phyloP scores from a whole-genome alignment of 2,113 vertebrate species.

The Phodopus roborovskii region DNA sequence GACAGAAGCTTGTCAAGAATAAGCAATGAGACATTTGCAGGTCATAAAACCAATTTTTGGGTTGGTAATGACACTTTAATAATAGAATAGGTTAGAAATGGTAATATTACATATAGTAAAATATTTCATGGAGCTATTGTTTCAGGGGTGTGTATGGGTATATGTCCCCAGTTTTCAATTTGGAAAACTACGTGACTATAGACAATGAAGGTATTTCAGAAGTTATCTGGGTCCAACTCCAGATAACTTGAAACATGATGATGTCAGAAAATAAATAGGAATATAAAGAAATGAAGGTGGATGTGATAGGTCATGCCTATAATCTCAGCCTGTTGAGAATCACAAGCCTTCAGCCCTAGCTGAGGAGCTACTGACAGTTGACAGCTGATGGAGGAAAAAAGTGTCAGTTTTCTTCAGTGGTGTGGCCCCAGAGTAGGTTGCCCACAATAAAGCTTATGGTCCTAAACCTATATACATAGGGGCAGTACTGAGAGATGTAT shows the following conservation, averaged over 20 bases:
- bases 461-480: not conserved
- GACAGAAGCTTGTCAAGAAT: not conserved
- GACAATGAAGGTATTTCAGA: not conserved
- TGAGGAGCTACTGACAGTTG: not conserved
- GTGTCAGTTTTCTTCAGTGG: not conserved
- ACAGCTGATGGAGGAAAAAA: too few relatives aligned
- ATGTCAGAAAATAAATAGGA: not conserved
- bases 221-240: not conserved
- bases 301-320: not conserved
- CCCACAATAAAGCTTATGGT: not conserved
- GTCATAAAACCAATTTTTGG: not conserved
- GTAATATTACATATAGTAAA: not conserved
- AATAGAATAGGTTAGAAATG: not conserved
- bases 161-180: not conserved
- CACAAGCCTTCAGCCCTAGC: not conserved
- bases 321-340: not conserved
- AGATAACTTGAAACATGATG: constrained; percentile 6
- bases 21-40: not conserved
- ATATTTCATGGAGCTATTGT: not conserved
- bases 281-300: not conserved
- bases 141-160: not conserved
- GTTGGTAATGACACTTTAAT: not conserved
- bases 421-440: too few relatives aligned
- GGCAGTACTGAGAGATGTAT: not conserved
- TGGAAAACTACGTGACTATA: not conserved